Base-by-base conservation (phyloP, 2,888 invertebrate genomes). In the Octodonta nipae region DNA sequence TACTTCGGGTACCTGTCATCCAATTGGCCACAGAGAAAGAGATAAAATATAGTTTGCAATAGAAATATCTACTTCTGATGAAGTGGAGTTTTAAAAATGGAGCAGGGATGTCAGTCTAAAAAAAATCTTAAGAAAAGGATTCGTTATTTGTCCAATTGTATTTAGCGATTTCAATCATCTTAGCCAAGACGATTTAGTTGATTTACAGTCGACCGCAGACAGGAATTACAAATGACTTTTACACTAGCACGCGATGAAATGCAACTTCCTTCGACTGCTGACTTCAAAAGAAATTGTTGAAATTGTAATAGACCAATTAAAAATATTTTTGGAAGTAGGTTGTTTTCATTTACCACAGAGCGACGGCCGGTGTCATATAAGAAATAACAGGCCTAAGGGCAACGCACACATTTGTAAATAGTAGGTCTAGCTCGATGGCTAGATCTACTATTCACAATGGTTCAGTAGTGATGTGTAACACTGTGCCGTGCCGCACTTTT, bases 241-340 rank as follows among this genome's bases (percentile, higher is more conserved):
- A 13, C 32, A 40, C 27, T 40, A 42, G 13, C 35, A 41, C 22
- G 12, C 32, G n/a, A 38, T 35, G 3, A 42, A 42, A 36, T 41
- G 33, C 28, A 27, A 34, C 11, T 29, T 15, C 28, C 27, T 41
- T 8, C 30, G 41, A 14, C 28, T 37, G 2, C n/a, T 41, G 25
- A 26, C 30, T 29, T 24, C 33, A 10, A 40, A 41, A 29, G 13
- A 17, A 13, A 28, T 31, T 13, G 14, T 13, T 13, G 30, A 38
- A 26, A 33, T 41, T 11, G 33, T 35, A 6, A 15, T 17, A 8
- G 30, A 40, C 20, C 24, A 42, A 13, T 14, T 38, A 13, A 38
- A 42, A 32, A 41, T 40, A 26, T 45, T 43, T 35, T 27, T 42
- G 4, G 32, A 31, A 30, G 33, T 41, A 33, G 44, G 42, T 8